phyloP scores from a whole-genome alignment of 2,797 vertebrate species.

The Yasuhikotakia modesta region DNA sequence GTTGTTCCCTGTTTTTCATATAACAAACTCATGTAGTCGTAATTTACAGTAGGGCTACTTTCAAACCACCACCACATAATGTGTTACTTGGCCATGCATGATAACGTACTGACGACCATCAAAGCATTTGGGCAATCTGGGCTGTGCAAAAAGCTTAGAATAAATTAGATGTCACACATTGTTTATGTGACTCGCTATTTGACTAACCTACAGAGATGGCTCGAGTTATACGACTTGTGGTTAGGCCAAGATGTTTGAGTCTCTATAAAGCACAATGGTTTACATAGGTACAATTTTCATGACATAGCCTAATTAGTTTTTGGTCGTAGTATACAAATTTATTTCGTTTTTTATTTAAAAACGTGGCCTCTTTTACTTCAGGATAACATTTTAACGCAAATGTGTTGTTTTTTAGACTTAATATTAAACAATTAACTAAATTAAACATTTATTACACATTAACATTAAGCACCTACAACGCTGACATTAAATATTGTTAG shows the following conservation, averaged over 20 bases:
- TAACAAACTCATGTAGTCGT: neutral
- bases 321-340: neutral
- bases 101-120: neutral
- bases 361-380: neutral
- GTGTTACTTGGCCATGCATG: neutral
- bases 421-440: too few relatives aligned
- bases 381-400: neutral
- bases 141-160: neutral
- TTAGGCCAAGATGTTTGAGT: neutral
- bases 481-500: neutral
- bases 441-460: too few relatives aligned
- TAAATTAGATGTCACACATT: neutral
- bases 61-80: neutral
- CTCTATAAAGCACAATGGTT: neutral
- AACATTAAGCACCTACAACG: neutral
- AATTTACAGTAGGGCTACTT: neutral
- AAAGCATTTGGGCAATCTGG: neutral
- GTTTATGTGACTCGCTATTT: neutral
- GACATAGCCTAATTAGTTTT: neutral
- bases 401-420: neutral
- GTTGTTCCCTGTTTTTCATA: neutral
- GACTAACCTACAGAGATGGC: neutral
- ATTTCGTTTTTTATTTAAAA: neutral
- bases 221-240: neutral
- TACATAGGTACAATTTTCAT: neutral